Evolutionary conservation across 2,113 vertebrate genomes (phyloP).

Genomic region (Alosa alosa): DNA sequence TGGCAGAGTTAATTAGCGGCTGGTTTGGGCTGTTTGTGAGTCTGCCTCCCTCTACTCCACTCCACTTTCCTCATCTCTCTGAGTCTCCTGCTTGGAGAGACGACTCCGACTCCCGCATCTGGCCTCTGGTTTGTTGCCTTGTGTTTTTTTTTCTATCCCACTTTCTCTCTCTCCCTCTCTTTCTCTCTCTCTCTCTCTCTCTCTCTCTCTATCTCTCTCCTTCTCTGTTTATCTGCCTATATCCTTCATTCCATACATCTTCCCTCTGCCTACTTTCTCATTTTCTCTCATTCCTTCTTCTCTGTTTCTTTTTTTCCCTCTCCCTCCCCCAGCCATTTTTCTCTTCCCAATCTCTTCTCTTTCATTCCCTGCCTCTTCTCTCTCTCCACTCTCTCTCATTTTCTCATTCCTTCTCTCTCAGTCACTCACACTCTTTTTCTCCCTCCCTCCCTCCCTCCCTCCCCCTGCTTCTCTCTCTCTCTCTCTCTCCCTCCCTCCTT

Average conservation of each 20-base stretch:
- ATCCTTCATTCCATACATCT: too few species aligned
- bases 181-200: background rate
- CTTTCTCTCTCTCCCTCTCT: background rate
- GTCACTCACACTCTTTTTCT: slow-evolving; percentile 47
- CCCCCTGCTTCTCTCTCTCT: slow-evolving; percentile 16
- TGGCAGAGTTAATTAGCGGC: background rate
- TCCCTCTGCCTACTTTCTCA: too few species aligned
- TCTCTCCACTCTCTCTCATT: too few species aligned
- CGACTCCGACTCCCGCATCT: background rate
- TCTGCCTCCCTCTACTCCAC: background rate
- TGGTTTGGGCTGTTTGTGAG: background rate
- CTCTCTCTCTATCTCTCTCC: too few species aligned
- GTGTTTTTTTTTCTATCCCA: too few species aligned
- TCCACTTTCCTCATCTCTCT: background rate
- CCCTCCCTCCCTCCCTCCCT: background rate
- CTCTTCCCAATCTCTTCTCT: too few species aligned
- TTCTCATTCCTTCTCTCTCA: background rate
- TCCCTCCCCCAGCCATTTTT: background rate
- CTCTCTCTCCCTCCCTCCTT: background rate
- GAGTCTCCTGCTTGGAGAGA: background rate
- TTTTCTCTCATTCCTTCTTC: too few species aligned
- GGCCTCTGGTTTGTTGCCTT: background rate
- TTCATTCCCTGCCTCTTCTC: too few species aligned
- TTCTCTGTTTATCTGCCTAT: too few species aligned
- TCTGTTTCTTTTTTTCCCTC: background rate